Evolutionary conservation across 2,888 invertebrate species (phyloP).

Genomic region (Argyresthia albistria): DNA sequence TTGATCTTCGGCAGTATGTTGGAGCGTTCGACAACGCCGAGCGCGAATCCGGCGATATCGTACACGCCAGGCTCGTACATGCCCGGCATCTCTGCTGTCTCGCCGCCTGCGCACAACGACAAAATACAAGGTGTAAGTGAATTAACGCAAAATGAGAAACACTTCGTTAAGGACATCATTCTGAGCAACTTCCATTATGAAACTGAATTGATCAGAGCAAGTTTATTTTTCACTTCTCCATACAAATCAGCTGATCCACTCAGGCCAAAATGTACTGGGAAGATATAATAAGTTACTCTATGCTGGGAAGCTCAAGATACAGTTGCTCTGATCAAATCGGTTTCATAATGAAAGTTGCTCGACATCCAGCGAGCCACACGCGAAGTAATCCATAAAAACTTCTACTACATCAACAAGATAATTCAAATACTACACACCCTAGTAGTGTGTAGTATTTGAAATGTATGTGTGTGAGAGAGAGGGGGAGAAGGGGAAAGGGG

Average conservation of each 20-base stretch:
- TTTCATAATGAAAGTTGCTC: conserved; percentile 55
- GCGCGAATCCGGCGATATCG: conserved; percentile 96
- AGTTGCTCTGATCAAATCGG: neutral
- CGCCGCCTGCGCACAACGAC: conserved; percentile 78
- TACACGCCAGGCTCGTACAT: conserved; percentile 90
- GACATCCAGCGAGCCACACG: conserved; percentile 87
- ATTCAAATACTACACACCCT: no score
- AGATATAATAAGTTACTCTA: no score
- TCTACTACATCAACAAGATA: no score
- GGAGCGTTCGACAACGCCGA: conserved; percentile 90
- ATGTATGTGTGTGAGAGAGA: no score
- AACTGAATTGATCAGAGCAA: no score
- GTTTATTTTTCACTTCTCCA: no score
- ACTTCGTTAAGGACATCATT: neutral
- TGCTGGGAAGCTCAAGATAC: no score
- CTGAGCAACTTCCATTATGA: no score
- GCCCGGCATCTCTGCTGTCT: conserved; percentile 96
- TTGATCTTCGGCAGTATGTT: conserved; percentile 81
- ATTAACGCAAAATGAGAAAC: no score
- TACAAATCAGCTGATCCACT: neutral
- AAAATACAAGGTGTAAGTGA: neutral
- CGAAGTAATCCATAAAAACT: conserved; percentile 97
- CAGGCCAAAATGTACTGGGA: neutral
- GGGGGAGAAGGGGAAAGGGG: no score
- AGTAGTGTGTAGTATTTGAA: no score